Percentiles rank a stretch among this genome's conserved stretches.
Conservation (phyloP, 2,113 vertebrate genomes). For the Oxyruncus cristatus region DNA sequence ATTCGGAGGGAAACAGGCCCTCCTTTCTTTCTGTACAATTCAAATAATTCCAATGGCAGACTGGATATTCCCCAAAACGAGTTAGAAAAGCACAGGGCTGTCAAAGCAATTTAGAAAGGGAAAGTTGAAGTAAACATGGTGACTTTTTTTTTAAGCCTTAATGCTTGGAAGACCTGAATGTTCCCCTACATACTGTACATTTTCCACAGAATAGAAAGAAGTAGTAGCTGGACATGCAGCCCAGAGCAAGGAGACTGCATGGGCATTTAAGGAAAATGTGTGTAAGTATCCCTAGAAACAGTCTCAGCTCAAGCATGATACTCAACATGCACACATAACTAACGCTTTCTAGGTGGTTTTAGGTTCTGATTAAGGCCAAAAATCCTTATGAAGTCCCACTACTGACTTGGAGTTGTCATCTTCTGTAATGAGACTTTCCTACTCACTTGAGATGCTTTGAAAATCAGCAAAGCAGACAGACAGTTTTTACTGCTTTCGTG, state of each 20-base stretch:
- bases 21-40: conserved; percentile 69
- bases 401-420: neutral
- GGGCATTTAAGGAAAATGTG: neutral
- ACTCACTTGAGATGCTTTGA: neutral
- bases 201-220: neutral
- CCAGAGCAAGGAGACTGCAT: neutral
- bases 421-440: neutral
- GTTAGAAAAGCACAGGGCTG: conserved; percentile 65
- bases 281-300: neutral
- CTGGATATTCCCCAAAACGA: conserved; percentile 63
- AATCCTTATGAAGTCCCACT: neutral
- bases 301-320: neutral
- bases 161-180: conserved; percentile 35
- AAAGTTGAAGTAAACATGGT: conserved; percentile 67
- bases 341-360: neutral
- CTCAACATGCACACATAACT: neutral
- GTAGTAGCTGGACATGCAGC: neutral
- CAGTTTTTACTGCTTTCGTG: neutral
- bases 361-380: neutral
- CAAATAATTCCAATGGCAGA: conserved; percentile 61
- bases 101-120: conserved; percentile 68
- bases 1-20: conserved; percentile 52
- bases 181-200: neutral
- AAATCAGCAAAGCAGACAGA: neutral
- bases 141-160: conserved; percentile 38